Evolutionary conservation across 2,888 invertebrate genomes (phyloP), one percentile per base, ranked within the genome.

Genomic region (Heliconius ethilla): DNA sequence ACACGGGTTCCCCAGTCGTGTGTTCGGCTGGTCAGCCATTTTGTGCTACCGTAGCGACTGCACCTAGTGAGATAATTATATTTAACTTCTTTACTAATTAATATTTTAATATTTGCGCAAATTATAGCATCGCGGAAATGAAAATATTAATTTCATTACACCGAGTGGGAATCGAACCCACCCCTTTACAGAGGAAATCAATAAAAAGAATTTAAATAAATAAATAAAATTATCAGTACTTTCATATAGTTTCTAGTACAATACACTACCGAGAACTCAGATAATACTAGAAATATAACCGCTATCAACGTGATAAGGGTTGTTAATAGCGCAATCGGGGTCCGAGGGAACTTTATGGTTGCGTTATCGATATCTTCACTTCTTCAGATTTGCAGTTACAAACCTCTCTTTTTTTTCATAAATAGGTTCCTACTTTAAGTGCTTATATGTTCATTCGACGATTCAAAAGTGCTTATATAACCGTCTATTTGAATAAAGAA

Each of bases 11-110:
- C 6, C 63, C 84, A 9, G 83, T 83, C 37, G 79, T 81, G 69
- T 91, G 91, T 78, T 84, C 89, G 1, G 80, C 79, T 3, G 87
- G 88, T 37, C 82, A 83, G 10, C 90, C 89, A 1, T 82, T 85
- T 69, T 91, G 91, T 80, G 90, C 90, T 45, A 91, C 91, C 3
- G 80, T 85, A 25, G 89, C 89, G 0, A 76, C 78, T 3, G 84
- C 87, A 22, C 91, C 91, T 7, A 87, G 91, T 92, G 59, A 84
- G 87, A 83, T 74, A 22, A 67, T 65, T 67, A 59, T 73, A 67
- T 67, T 37, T 66, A 33, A 37, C 9, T 18, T 59, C 1, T 29
- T 33, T 55, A 62, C 11, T 11, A 4, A 25, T 25, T 62, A 25
- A 18, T 51, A 51, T 51, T 22, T 51, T 51, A 1, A 22, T 51